Conservation (phyloP, 1,140 invertebrate species). For the Octopus sinensis region DNA sequence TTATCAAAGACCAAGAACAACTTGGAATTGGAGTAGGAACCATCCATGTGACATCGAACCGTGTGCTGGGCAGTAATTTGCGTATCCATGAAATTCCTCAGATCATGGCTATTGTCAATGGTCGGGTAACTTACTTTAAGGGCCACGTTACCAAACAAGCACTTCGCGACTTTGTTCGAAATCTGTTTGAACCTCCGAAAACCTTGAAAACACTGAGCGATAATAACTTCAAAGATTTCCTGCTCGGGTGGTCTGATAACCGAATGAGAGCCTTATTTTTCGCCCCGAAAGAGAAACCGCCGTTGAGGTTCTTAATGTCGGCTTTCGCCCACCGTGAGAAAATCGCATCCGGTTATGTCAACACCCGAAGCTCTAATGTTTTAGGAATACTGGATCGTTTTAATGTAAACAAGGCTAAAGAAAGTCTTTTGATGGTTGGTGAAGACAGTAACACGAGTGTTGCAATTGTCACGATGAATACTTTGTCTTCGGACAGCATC, state of each 20-base stretch:
- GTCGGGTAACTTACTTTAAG: conserved; percentile 67
- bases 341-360: conserved; percentile 81
- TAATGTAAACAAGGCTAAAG: conserved; percentile 65
- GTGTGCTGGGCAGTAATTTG: conserved; percentile 70
- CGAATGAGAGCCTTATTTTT: conserved; percentile 85
- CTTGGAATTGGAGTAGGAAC: conserved; percentile 65
- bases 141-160: conserved; percentile 34
- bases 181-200: conserved; percentile 42
- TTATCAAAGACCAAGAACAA: conserved; percentile 80
- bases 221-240: conserved; percentile 73
- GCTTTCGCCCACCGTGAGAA: conserved; percentile 81
- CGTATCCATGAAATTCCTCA: conserved; percentile 77
- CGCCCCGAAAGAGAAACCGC: conserved; percentile 71
- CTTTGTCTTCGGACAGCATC: conserved; percentile 63
- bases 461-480: conserved; percentile 68
- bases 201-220: conserved; percentile 63
- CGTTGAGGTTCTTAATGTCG: conserved; percentile 81
- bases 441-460: conserved; percentile 78
- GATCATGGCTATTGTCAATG: conserved; percentile 78
- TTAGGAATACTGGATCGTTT: conserved; percentile 57
- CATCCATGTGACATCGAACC: conserved; percentile 80
- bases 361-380: conserved; percentile 32
- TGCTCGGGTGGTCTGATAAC: conserved; percentile 87
- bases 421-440: conserved; percentile 86
- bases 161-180: conserved; percentile 48